phyloP scores from a whole-genome alignment of 2,113 vertebrate genomes.

The Calidris pygmaea region DNA sequence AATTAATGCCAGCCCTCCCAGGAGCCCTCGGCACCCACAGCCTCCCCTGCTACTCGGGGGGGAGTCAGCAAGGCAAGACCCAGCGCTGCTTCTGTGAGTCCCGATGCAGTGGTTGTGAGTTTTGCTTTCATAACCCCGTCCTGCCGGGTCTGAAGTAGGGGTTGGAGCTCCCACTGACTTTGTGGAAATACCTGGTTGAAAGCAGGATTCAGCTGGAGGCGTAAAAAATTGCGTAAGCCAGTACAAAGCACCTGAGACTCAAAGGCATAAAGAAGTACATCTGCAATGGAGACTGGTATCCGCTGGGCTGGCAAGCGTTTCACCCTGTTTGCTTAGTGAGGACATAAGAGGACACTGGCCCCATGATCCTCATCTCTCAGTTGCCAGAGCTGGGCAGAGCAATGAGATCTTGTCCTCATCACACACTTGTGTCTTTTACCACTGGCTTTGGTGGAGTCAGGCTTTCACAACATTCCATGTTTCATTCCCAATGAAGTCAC shows the following conservation, averaged over 20 bases:
- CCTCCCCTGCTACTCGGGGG: too few species aligned
- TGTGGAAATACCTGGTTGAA: background rate
- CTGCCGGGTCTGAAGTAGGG: background rate
- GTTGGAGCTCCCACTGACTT: background rate
- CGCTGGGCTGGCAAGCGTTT: background rate
- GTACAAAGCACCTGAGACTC: background rate
- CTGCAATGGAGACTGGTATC: background rate
- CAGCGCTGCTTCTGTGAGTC: background rate
- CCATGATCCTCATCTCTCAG: background rate
- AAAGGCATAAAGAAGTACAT: background rate
- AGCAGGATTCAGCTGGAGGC: background rate
- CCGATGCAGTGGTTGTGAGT: background rate
- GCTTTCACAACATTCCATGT: background rate
- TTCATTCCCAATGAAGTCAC: background rate
- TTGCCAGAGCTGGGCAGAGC: background rate
- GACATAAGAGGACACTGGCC: background rate
- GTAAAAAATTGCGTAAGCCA: background rate
- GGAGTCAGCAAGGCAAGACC: background rate
- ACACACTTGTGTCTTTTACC: rapidly evolving
- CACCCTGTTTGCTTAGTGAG: background rate
- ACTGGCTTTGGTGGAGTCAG: background rate
- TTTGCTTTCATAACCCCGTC: background rate
- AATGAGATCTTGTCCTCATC: background rate
- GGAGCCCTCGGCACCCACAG: background rate
- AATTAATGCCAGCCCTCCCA: background rate